A percentile compares a stretch with the other conserved stretches of the same genome.
These are phyloP conservation scores for Tetrax tetrax DNA, from an alignment of 2,113 vertebrate species.

Conservation along the genomic window DNA sequence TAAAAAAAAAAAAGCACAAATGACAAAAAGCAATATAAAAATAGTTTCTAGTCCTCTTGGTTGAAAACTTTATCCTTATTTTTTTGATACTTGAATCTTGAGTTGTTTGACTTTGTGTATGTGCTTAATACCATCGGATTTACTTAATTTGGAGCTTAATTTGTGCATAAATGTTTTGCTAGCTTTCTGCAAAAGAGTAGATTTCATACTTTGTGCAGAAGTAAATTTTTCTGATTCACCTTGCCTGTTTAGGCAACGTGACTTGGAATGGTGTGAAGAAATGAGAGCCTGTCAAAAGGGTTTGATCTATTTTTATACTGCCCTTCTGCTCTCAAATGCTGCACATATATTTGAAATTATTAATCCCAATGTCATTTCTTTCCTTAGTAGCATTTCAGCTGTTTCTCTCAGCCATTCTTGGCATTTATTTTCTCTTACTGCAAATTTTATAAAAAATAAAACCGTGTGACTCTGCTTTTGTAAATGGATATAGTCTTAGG, in stretches of 20 bases:
- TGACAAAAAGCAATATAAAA: neutral
- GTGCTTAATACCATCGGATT: neutral
- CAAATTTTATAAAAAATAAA: neutral
- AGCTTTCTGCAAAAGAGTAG: neutral
- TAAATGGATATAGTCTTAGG: neutral
- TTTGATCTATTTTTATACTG: slow-evolving; percentile 23
- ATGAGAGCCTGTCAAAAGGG: neutral
- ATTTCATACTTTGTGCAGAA: neutral
- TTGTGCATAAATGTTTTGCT: neutral
- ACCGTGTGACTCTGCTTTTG: neutral
- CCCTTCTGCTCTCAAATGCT: slow-evolving; percentile 26
- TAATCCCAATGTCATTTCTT: neutral
- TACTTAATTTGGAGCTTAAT: neutral
- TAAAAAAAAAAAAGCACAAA: neutral
- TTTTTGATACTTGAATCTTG: neutral
- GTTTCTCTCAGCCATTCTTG: neutral
- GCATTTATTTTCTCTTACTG: neutral
- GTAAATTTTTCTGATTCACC: neutral
- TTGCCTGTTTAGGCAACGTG: neutral
- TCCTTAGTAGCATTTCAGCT: neutral
- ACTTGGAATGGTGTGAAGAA: slow-evolving; percentile 15
- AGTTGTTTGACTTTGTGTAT: neutral
- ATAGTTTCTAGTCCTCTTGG: neutral
- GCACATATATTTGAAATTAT: slow-evolving; percentile 1
- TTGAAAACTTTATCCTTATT: neutral